Evolutionary conservation across 2,888 invertebrate species (phyloP).

Genomic region (Azorinus chamasolen): DNA sequence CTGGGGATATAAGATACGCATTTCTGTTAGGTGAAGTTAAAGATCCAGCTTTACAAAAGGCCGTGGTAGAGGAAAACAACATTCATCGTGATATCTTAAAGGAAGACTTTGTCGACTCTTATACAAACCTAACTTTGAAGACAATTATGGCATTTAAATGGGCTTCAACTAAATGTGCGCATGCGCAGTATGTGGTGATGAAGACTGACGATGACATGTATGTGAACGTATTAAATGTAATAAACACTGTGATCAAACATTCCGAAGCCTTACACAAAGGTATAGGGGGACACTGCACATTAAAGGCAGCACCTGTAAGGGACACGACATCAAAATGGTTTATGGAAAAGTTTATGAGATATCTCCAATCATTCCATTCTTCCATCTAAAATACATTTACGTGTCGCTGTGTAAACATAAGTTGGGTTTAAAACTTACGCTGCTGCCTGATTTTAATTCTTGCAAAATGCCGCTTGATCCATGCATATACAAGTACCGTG

Average conservation of each 20-base stretch:
- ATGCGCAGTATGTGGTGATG: conserved; percentile 59
- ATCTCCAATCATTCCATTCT: conserved; percentile 76
- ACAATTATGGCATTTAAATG: conserved; percentile 68
- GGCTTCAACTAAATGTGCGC: conserved; percentile 52
- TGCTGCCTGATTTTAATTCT: conserved; percentile 66
- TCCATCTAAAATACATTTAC: conserved; percentile 79
- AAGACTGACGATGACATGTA: conserved; percentile 79
- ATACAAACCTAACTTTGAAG: conserved; percentile 65
- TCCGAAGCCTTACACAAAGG: conserved; percentile 39
- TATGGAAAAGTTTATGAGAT: conserved; percentile 67
- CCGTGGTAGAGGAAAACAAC: conserved; percentile 43
- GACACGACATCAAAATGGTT: conserved; percentile 76
- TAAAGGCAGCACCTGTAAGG: conserved; percentile 63
- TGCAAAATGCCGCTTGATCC: conserved; percentile 40
- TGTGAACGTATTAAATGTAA: conserved; percentile 61
- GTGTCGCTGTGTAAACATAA: conserved; percentile 69
- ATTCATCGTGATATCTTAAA: conserved; percentile 57
- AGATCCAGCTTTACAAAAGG: not conserved
- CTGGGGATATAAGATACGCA: conserved; percentile 53
- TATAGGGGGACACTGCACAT: conserved; percentile 67
- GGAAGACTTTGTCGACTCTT: conserved; percentile 65
- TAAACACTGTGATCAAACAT: conserved; percentile 34
- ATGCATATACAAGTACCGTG: conserved; percentile 56
- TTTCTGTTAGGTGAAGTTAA: conserved; percentile 53
- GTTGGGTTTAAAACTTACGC: conserved; percentile 59